Conservation (phyloP, 1,140 invertebrate species). For the Alviniconcha marisindica region DNA sequence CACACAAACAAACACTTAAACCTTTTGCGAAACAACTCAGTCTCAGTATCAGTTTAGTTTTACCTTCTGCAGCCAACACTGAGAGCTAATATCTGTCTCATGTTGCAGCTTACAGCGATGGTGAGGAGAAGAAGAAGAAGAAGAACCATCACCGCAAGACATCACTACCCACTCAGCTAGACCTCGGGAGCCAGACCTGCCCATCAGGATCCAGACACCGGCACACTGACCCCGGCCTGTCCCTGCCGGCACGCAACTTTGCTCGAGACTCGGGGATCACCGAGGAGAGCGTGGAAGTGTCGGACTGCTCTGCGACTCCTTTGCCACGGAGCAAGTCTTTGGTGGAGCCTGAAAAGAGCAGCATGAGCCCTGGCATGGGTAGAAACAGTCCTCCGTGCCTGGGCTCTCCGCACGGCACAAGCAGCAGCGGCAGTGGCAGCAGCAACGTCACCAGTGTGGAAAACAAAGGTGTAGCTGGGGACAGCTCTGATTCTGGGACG, state of each 20-base stretch:
- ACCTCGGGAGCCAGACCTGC: conserved; percentile 5
- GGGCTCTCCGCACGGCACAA: conserved; percentile 10
- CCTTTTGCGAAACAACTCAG: too few species aligned
- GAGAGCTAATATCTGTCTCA: not conserved
- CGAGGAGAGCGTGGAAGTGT: not conserved
- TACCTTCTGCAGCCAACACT: conserved; percentile 1
- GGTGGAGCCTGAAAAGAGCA: not conserved
- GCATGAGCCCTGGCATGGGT: not conserved
- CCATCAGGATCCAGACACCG: conserved; percentile 40
- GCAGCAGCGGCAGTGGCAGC: not conserved
- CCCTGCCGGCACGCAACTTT: conserved; percentile 4
- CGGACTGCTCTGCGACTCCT: not conserved
- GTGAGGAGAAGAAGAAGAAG: conserved; percentile 21
- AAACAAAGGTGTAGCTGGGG: conserved; percentile 27
- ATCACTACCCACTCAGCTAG: conserved; percentile 49
- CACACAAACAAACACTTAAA: too few species aligned
- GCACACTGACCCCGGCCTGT: conserved; percentile 56
- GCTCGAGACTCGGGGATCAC: conserved; percentile 29
- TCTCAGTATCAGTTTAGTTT: too few species aligned
- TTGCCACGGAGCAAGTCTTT: conserved; percentile 20
- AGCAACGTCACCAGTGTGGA: not conserved
- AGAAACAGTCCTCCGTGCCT: not conserved
- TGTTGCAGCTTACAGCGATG: not conserved
- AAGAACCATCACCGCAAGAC: conserved; percentile 48
- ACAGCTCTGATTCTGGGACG: conserved; percentile 51